A percentile compares a stretch with the other conserved stretches of the same genome.
Conservation (phyloP, 1,140 invertebrate genomes). For the Olivierus martensii region DNA sequence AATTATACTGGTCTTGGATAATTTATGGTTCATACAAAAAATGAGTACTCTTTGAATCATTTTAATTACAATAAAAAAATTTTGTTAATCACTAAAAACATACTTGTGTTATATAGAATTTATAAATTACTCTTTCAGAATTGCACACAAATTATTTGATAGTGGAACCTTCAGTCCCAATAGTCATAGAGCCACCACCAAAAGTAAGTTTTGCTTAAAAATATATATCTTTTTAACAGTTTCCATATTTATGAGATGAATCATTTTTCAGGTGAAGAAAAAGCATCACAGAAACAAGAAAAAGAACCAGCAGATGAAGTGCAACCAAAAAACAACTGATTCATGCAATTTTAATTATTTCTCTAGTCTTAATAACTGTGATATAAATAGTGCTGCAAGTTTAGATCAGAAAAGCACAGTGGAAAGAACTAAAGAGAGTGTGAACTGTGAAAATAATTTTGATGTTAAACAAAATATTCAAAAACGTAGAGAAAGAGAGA, state of each 20-base stretch:
- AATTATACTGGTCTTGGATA: too few relatives aligned
- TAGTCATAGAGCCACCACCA: conserved; percentile 16
- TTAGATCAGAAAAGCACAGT: not conserved
- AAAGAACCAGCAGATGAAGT: not conserved
- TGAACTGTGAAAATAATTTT: conserved; percentile 4
- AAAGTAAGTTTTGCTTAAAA: conserved; percentile 13
- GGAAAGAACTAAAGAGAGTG: not conserved
- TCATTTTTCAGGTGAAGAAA: conserved; percentile 10
- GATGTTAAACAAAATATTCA: not conserved
- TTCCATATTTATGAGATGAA: not conserved
- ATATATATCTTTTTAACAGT: not conserved
- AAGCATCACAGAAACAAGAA: conserved; percentile 7
- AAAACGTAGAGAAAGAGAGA: not conserved
- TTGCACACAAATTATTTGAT: conserved; percentile 10
- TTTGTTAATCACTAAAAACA: too few relatives aligned
- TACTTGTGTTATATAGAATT: too few relatives aligned
- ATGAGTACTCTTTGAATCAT: too few relatives aligned
- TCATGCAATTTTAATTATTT: not conserved
- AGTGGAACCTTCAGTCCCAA: conserved; percentile 20
- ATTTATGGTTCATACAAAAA: too few relatives aligned
- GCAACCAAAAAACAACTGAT: not conserved
- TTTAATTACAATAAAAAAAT: too few relatives aligned
- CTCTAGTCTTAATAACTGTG: not conserved
- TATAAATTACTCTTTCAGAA: too few relatives aligned
- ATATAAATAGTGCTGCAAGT: not conserved